Conservation (phyloP, 2,888 invertebrate genomes). For the Hydroisotoma schaefferi region DNA sequence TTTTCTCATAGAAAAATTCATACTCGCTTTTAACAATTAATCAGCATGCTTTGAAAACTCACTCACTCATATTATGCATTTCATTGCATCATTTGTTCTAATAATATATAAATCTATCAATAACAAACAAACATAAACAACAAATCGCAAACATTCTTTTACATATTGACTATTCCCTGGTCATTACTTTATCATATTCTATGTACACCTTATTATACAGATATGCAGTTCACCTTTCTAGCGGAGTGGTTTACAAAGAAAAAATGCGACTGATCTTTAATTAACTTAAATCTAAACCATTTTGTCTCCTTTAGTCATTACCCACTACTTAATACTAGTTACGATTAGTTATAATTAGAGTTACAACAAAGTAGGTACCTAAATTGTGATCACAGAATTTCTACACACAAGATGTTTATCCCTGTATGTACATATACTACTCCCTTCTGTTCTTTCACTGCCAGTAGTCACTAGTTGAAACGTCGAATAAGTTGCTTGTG, state of each 20-base stretch:
- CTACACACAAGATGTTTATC: conserved; percentile 40
- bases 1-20: not conserved
- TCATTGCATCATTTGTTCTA: not conserved
- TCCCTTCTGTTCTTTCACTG: conserved; percentile 35
- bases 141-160: not conserved
- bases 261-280: conserved; percentile 1
- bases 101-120: not conserved
- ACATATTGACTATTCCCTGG: conserved; percentile 3
- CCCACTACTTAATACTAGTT: not conserved
- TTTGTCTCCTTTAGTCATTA: not conserved
- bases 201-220: conserved; percentile 6
- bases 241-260: conserved; percentile 3
- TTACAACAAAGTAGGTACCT: conserved; percentile 28
- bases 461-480: too few relatives aligned
- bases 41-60: not conserved
- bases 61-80: not conserved
- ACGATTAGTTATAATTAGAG: not conserved
- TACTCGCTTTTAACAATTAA: not conserved
- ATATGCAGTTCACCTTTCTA: conserved; percentile 1
- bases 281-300: not conserved
- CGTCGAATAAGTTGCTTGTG: conserved; percentile 1
- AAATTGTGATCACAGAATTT: conserved; percentile 41
- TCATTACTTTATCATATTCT: not conserved
- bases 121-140: not conserved
- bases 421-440: conserved; percentile 38